These are phyloP conservation scores for Graptemys geographica DNA, from an alignment of 2,797 vertebrate species.

Conservation along the genomic window DNA sequence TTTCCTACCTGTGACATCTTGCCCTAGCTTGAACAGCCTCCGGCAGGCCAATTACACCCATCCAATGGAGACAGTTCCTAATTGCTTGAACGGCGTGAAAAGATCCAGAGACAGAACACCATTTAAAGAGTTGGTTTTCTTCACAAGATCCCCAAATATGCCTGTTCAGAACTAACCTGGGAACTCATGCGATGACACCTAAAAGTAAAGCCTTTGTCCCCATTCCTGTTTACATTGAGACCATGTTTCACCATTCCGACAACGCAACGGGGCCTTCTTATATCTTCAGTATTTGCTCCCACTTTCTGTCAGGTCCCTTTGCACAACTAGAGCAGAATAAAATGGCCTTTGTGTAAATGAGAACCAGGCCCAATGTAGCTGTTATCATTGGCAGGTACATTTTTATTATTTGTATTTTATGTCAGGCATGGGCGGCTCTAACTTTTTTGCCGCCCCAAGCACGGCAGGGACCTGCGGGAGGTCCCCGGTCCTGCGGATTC, in stretches of 20 bases:
- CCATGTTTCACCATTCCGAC: neutral
- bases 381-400: neutral
- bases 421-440: neutral
- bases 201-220: neutral
- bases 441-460: too few species aligned
- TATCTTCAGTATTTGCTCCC: neutral
- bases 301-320: neutral
- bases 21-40: constrained; percentile 75
- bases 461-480: too few species aligned
- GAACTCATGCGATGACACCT: neutral
- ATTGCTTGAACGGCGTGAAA: constrained; percentile 42
- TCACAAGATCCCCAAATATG: neutral
- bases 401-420: neutral
- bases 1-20: constrained; percentile 71
- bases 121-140: neutral
- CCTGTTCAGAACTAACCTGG: constrained; percentile 24
- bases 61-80: constrained; percentile 52
- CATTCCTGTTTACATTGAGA: neutral
- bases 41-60: constrained; percentile 60
- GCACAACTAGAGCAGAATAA: neutral
- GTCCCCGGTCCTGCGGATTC: too few species aligned
- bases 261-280: too few species aligned
- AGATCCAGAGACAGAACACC: constrained; percentile 7
- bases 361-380: neutral
- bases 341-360: neutral